Evolutionary conservation across 2,888 invertebrate genomes (phyloP).

Genomic region (Augiades crinisus): DNA sequence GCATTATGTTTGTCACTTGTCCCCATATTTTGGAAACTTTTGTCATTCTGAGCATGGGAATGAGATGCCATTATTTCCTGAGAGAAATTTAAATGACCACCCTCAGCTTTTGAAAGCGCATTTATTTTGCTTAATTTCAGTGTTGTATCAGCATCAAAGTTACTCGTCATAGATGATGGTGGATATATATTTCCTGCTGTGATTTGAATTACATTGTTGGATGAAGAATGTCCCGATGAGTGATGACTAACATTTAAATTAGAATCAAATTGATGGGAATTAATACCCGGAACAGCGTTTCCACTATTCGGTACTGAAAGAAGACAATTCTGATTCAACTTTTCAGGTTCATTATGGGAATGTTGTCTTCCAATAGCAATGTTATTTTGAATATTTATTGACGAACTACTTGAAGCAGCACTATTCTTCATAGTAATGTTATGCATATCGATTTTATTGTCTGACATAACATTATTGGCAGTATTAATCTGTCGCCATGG

Average conservation of each 20-base stretch:
- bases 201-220: conserved; percentile 74
- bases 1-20: conserved; percentile 58
- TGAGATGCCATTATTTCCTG: conserved; percentile 76
- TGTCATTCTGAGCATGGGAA: conserved; percentile 69
- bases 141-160: conserved; percentile 73
- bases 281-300: conserved; percentile 53
- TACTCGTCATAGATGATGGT: conserved; percentile 62
- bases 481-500: conserved; percentile 68
- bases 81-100: conserved; percentile 71
- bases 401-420: conserved; percentile 46
- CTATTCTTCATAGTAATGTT: conserved; percentile 58
- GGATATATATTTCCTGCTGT: conserved; percentile 73
- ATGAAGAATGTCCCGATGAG: conserved; percentile 57
- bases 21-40: conserved; percentile 70
- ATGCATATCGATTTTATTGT: conserved; percentile 64
- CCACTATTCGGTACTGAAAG: conserved; percentile 55
- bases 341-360: conserved; percentile 58
- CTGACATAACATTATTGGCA: conserved; percentile 43
- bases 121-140: conserved; percentile 73
- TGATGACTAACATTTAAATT: conserved; percentile 65
- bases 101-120: conserved; percentile 71
- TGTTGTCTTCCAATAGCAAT: conserved; percentile 49
- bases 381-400: conserved; percentile 57
- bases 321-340: conserved; percentile 62
- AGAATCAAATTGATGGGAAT: conserved; percentile 68